Base-by-base conservation (phyloP, 2,113 vertebrate genomes). In the Miniopterus natalensis region DNA sequence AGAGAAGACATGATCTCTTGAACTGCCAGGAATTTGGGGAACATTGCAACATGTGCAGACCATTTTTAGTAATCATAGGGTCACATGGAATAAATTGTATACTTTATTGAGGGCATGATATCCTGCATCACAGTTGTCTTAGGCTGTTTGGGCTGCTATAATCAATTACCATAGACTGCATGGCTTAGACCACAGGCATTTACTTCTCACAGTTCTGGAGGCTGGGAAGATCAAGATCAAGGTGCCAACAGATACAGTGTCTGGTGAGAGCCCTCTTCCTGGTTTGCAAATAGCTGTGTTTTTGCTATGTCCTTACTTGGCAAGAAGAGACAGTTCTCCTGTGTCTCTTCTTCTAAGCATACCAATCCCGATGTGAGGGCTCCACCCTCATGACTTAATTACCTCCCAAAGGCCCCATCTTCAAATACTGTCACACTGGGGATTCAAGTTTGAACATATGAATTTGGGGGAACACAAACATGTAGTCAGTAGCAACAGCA, bases 61-160 rank as follows among this genome's bases (percentile, higher is more conserved):
- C 40, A 94, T 84, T 90, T 93, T 94, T 96, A 73, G 10, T 80
- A 94, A 77, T 45, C 51, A 15, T 21, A 74, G 1, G 5, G 8
- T 61, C 59, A 89, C 55, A 45, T 29, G 18, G 47, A 97, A 88
- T 75, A 96, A 93, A 0, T 97, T 97, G 89, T 90, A 97, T 97
- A 97, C 55, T 90, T 97, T 84, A 74, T 12, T 92, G 70, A 95
- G 88, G 78, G 85, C 78, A 89, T 74, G 31, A 40, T 73, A 88
- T 96, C 71, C 83, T 93, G 87, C 93, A 79, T 98, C 85, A 89
- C 81, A 98, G 2, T n/a, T 75, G 31, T 66, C 40, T 51, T 81
- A 73, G 36, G 70, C n/a, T 31, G 13, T 57, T 47, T 3, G 12
- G 40, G 84, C 45, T 75, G 31, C 66, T 59, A 2, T 51, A 71